phyloP scores from a whole-genome alignment of 2,888 invertebrate species.

The Cylloceria caligata region DNA sequence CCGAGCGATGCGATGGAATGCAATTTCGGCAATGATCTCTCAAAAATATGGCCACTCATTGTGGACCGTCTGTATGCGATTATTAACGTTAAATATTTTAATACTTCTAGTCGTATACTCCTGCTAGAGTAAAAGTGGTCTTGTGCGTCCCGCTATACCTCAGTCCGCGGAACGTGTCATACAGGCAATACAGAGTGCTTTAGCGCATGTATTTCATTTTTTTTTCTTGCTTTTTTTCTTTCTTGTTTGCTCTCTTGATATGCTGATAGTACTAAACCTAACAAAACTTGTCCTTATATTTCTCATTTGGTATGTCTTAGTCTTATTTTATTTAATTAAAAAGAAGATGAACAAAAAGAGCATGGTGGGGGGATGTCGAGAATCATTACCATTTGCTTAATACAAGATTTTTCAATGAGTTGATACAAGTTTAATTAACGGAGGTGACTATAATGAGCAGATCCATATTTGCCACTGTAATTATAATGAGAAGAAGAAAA shows the following conservation, averaged over 20 bases:
- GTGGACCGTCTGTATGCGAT: slow-evolving; percentile 81
- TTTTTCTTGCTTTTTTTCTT: slow-evolving; percentile 63
- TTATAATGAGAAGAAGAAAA: slow-evolving; percentile 39
- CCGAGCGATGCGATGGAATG: slow-evolving; percentile 68
- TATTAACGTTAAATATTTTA: slow-evolving; percentile 80
- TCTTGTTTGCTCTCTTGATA: slow-evolving; percentile 81
- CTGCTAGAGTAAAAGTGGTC: slow-evolving; percentile 84
- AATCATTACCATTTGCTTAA: slow-evolving; percentile 74
- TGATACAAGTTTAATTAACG: slow-evolving; percentile 75
- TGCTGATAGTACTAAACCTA: slow-evolving; percentile 82
- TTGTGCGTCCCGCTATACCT: slow-evolving; percentile 78
- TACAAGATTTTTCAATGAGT: slow-evolving; percentile 73
- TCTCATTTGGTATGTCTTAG: slow-evolving; percentile 84
- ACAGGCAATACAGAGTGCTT: slow-evolving; percentile 83
- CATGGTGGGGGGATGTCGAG: slow-evolving; percentile 50
- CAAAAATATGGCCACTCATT: slow-evolving; percentile 82
- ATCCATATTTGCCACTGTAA: slow-evolving; percentile 75
- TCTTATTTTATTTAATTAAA: slow-evolving; percentile 80
- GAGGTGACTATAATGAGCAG: slow-evolving; percentile 76
- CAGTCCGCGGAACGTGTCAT: slow-evolving; percentile 77
- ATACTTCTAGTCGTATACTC: slow-evolving; percentile 85
- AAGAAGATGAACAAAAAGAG: slow-evolving; percentile 68
- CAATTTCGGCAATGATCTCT: slow-evolving; percentile 71
- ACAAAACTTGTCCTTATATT: slow-evolving; percentile 82
- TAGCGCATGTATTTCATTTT: slow-evolving; percentile 75